Percentiles rank a stretch among this genome's conserved stretches.
phyloP scores from a whole-genome alignment of 1,140 invertebrate species.

The Forficula auricularia region DNA sequence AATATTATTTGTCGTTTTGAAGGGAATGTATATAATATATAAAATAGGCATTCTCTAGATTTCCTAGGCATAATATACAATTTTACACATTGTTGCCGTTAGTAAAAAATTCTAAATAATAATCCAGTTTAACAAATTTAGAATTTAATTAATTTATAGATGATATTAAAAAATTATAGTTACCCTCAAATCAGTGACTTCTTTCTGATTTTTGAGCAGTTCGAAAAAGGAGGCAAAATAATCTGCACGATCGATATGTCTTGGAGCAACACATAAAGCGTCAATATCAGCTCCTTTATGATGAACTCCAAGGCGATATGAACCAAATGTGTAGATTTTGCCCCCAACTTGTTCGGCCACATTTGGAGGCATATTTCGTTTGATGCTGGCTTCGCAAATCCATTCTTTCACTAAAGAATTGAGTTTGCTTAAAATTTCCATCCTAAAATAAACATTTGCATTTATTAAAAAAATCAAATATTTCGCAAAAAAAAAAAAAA shows the following conservation, averaged over 20 bases:
- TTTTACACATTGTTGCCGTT: slow-evolving; percentile 7
- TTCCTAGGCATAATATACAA: not conserved
- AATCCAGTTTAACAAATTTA: not conserved
- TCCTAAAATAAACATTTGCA: slow-evolving; percentile 21
- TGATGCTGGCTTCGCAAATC: slow-evolving; percentile 74
- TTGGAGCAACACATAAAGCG: slow-evolving; percentile 89
- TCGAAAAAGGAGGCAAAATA: slow-evolving; percentile 93
- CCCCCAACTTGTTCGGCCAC: slow-evolving; percentile 80
- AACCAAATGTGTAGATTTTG: slow-evolving; percentile 96
- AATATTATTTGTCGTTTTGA: too few species aligned
- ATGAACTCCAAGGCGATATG: slow-evolving; percentile 66
- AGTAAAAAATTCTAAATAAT: slow-evolving; percentile 3
- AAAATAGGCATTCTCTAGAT: too few species aligned
- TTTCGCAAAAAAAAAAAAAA: not conserved
- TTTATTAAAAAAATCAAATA: not conserved
- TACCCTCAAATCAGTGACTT: slow-evolving; percentile 70
- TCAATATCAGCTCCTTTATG: slow-evolving; percentile 97
- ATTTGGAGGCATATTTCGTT: slow-evolving; percentile 73
- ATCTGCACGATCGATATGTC: slow-evolving; percentile 83
- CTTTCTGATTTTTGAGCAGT: slow-evolving; percentile 65
- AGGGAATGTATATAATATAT: too few species aligned
- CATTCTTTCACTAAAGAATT: slow-evolving; percentile 80
- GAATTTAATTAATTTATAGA: too few species aligned
- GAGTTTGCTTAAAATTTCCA: slow-evolving; percentile 51
- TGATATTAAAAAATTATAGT: too few species aligned